Percentiles rank a stretch among this genome's conserved stretches.
Evolutionary conservation across 2,888 invertebrate species (phyloP).

Genomic region (Stomorhina lunata): DNA sequence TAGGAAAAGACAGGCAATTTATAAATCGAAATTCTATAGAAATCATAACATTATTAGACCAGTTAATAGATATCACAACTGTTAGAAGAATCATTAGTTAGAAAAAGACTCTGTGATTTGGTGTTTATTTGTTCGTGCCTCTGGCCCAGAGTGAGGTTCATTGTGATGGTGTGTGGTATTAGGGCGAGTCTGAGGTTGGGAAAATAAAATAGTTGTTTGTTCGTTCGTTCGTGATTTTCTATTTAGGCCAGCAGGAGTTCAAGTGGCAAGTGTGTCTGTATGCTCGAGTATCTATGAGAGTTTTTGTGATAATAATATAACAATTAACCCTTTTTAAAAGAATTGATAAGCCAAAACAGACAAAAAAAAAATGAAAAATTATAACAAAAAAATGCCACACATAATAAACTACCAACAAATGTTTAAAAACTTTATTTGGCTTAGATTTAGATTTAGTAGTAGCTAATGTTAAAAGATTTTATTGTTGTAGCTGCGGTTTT

Average conservation of each 20-base stretch:
- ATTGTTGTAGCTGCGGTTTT: constrained; percentile 16
- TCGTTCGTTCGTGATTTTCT: too few relatives aligned
- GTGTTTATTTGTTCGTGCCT: neutral
- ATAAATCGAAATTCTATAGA: constrained; percentile 57
- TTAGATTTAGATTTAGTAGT: neutral
- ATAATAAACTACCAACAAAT: constrained; percentile 26
- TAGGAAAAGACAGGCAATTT: constrained; percentile 16
- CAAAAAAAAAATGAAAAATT: constrained; percentile 30
- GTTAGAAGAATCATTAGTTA: too few relatives aligned
- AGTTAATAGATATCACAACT: constrained; percentile 64
- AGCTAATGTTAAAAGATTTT: neutral
- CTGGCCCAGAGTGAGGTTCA: neutral
- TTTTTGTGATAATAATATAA: constrained; percentile 50
- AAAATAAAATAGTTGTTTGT: constrained; percentile 32
- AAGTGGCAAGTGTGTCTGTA: neutral
- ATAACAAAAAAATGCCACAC: constrained; percentile 51
- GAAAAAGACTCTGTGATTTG: neutral
- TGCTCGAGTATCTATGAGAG: neutral
- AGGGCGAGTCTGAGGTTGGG: neutral
- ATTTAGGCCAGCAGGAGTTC: neutral
- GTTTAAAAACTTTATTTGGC: constrained; percentile 29
- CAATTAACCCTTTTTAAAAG: constrained; percentile 53
- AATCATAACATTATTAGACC: constrained; percentile 63
- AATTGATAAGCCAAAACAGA: constrained; percentile 46
- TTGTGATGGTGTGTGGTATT: too few relatives aligned